These are phyloP conservation scores for Notiomystis cincta DNA, from an alignment of 2,113 vertebrate species.

Conservation along the genomic window DNA sequence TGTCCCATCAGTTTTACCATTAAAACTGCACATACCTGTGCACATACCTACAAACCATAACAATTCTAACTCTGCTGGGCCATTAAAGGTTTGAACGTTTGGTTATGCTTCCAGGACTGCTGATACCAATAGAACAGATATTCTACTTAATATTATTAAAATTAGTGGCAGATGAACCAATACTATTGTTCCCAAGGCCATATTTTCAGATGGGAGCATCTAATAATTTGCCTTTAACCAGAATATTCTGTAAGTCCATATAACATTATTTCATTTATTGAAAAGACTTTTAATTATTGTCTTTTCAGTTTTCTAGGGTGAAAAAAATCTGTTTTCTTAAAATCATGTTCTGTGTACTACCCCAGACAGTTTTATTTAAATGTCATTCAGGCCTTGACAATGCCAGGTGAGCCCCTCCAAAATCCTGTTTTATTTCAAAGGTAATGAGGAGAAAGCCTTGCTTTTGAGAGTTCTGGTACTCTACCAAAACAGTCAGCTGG, in stretches of 20 bases:
- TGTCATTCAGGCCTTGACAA: neutral
- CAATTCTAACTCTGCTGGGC: neutral
- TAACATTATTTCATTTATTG: neutral
- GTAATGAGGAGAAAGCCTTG: neutral
- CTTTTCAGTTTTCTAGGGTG: neutral
- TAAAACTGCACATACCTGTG: too few relatives aligned
- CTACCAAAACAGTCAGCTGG: neutral
- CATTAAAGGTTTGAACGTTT: slow-evolving; percentile 24
- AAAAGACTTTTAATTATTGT: neutral
- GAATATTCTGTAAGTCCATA: neutral
- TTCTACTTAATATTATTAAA: neutral
- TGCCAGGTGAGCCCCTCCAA: neutral
- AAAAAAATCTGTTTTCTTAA: neutral
- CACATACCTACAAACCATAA: neutral
- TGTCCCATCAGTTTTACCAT: neutral
- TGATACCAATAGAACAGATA: neutral
- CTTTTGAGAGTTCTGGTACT: neutral
- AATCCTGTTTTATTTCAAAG: neutral
- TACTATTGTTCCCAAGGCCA: neutral
- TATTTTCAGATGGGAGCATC: neutral
- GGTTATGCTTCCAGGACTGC: neutral
- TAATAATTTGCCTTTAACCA: neutral
- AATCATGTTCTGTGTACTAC: neutral
- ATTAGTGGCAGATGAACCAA: neutral
- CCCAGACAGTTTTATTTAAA: neutral